Evolutionary conservation across 2,888 invertebrate genomes (phyloP), one percentile per base, ranked within the genome.

Genomic region (Nymphalis polychloros): DNA sequence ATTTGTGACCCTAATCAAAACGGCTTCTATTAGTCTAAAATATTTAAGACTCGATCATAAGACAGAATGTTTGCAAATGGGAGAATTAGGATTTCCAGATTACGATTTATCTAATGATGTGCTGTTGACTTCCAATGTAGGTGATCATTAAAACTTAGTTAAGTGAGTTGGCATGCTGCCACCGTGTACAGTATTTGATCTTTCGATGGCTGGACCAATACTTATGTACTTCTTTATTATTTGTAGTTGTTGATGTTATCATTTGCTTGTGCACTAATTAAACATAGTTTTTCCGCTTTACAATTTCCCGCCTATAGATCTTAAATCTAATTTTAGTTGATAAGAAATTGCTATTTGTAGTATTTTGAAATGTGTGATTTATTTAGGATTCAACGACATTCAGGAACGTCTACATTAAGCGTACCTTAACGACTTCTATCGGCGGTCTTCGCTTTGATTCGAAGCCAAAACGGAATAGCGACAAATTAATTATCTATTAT

Each of bases 371-470:
- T 13, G 41, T 41, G 2, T 41, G 13, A 13, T 4, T 41, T 41
- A 10, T 41, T 41, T 41, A 41, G 41, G 41, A 41, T 41, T 41
- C 10, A 41, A 13, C 10, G 13, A 13, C 0, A 2, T 8, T 41
- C 41, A 41, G 41, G 41, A 4, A 41, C 4, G 41, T 13, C 13
- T 41, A 13, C 41, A 10, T 41, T 13, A 13, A 41, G 41, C 41
- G 41, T 13, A 13, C 13, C 10, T 41, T 41, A 41, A 41, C 41
- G 41, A 41, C 13, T 41, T 41, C 41, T 52, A 46, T 59, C 49
- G 23, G 17, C 23, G 41, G 59, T 23, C 50, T n/a, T 64, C 16
- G 16, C 35, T 48, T 64, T 59, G 35, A 65, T 47, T 60, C 47
- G 53, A 61, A 59, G 41, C 49, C 41, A 59, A 19, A 35, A 50